Evolutionary conservation across 1,140 invertebrate species (phyloP), one percentile per base, ranked within the genome.

Genomic region (Sarcophaga peregrina): DNA sequence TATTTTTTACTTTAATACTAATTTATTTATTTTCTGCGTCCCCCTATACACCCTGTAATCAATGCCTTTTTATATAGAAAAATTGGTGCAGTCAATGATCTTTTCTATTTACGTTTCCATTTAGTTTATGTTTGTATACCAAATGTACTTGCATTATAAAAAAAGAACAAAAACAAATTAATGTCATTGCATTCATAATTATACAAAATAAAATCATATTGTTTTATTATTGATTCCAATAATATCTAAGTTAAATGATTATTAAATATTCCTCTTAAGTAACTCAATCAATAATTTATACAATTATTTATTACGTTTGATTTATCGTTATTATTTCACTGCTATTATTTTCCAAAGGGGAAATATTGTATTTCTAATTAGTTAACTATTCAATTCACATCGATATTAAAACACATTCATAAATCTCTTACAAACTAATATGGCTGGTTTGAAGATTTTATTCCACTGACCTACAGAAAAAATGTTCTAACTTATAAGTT

Each of bases 391-490:
- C 62, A 25, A 20, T 9, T 17, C 62, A 68, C 6, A 58, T n/a
- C 54, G 25, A 4, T 37, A 37, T 37, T 37, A 2, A 37, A 37
- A n/a, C 11, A 58, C 54, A 58, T n/a, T 58, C 54, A 58, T 58
- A 58, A 58, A n/a, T 58, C 13, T 13, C 1, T 13, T 2, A 37
- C 25, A 13, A 58, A n/a, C n/a, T 58, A 15, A 62, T 68, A 68
- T 68, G n/a, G 62, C 20, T 58, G n/a, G n/a, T n/a, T n/a, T n/a
- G 25, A 37, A 37, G 25, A 37, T 37, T 37, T n/a, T n/a, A 25
- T 17, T 48, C 74, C 48, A 76, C 74, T 76, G 74, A 76, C 74
- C 74, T 76, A 76, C 46, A 76, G 74, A 48, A 76, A 46, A 76
- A 37, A 48, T 76, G 46, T 76, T 76, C 74, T 47, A 76, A 76